Evolutionary conservation across 2,113 vertebrate species (phyloP), one percentile per base, ranked within the genome.

Genomic region (Muntiacus muntjak): DNA sequence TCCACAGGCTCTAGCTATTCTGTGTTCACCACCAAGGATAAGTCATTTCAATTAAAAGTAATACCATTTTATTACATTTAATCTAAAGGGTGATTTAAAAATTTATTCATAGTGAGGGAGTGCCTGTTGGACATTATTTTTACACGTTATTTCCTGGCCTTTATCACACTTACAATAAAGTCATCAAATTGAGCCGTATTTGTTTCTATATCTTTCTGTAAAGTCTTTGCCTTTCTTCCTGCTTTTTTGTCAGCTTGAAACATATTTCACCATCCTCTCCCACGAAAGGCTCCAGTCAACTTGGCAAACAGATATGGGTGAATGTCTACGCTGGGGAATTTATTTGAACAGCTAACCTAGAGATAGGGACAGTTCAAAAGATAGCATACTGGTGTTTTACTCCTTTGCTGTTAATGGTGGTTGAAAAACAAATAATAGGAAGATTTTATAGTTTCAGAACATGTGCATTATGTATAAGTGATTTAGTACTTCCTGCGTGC

Each of bases 251-350:
- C 52, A 96, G 8, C 43, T 8, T 76, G 74, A 88, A 95, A 97
- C 47, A 83, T 36, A 43, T 91, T 97, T 91, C 87, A 84, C 28
- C 95, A 97, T 55, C 0, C 92, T 98, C 92, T 91, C 50, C 64
- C 60, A 47, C 60, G 11, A 0, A 95, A 96, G 89, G 81, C 83
- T 91, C 84, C 0, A 60, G 76, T 93, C 92, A 95, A 47, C 47
- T 97, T 98, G 78, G 95, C 97, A 98, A 98, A 88, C 74, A 97
- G 95, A 95, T 84, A 84, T 23, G 79, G 93, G 55, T 81, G 86
- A 79, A 88, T 10, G 62, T 30, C 25, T 90, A 60, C 6, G 3
- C 25, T 52, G 62, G 14, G 67, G 23, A 55, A 64, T 50, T 50
- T 90, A 57, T 94, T 88, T 90, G 1, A 36, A 74, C 43, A 11